Base-by-base conservation (phyloP, 2,888 invertebrate genomes). In the Auanema sp. region DNA sequence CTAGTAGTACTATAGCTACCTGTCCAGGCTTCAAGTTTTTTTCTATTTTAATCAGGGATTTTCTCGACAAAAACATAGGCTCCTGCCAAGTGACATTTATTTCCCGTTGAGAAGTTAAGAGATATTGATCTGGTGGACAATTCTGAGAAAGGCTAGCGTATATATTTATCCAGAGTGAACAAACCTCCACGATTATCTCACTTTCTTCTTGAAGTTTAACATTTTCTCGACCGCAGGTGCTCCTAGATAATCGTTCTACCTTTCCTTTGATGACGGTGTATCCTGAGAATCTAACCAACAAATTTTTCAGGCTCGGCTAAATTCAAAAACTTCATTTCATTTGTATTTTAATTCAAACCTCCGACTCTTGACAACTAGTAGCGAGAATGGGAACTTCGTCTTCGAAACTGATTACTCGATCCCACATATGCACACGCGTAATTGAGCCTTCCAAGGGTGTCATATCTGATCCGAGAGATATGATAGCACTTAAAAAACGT, bases 391-490 rank as follows among this genome's bases (percentile, higher is more conserved):
- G 82, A 8, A 83, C 72, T 50, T 83, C 83, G 14, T 68, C 64
- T 4, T 92, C 92, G 18, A 93, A 90, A 83, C 94, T 93, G 0
- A 95, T 87, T 44, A 92, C 91, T 52, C 92, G 88, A 77, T 90
- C 91, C 95, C 95, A 96, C 64, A 95, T 89, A 87, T 95, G 93
- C 41, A 93, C 91, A 85, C 94, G 92, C 10, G 93, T 93, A 47
- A 96, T 86, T 79, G 92, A 92, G 33, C 96, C 96, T 21, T 72
- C 74, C 63, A 83, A 83, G 2, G 68, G 66, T 21, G 25, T 41
- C 0, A 33, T 57, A 1, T 41, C 6, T 5, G 66, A 56, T 14
- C 71, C 71, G 6, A 71, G 40, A 2, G 68, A 64, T 24, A 71
- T 52, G 8, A 62, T 60, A 2, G 63, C 58, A n/a, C 54, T 57